phyloP scores from a whole-genome alignment of 2,797 vertebrate species.

The Anguilla anguilla region DNA sequence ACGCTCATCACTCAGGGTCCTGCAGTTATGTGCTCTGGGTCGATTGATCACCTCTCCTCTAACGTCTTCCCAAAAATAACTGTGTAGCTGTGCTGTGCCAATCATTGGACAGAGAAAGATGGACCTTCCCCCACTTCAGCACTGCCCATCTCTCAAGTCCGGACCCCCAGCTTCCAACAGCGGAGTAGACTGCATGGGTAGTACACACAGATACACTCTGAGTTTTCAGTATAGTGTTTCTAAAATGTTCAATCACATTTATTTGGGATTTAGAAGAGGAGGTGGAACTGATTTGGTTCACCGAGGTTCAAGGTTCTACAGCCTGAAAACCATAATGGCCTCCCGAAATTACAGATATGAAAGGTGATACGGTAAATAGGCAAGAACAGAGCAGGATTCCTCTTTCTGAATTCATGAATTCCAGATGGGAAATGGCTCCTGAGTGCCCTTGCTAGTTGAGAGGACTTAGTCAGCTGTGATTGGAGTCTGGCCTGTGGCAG shows the following conservation, averaged over 20 bases:
- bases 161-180: constrained; percentile 6
- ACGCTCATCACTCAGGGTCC: constrained; percentile 12
- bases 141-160: not conserved
- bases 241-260: not conserved
- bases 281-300: not conserved
- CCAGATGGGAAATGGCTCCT: constrained; percentile 8
- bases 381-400: not conserved
- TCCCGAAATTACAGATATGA: not conserved
- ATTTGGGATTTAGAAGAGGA: not conserved
- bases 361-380: not conserved
- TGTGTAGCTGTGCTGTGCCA: constrained; percentile 14
- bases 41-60: constrained; percentile 5
- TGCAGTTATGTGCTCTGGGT: constrained; percentile 4
- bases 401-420: not conserved
- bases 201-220: not conserved
- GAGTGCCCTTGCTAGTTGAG: not conserved
- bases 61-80: constrained; percentile 19
- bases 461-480: not conserved
- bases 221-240: not conserved
- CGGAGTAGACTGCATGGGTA: not conserved
- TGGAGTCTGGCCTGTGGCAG: not conserved
- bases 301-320: not conserved
- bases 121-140: not conserved
- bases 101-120: not conserved
- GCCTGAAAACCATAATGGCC: not conserved